Conservation (phyloP, 2,797 vertebrate species). For the Odontamblyopus rebecca region DNA sequence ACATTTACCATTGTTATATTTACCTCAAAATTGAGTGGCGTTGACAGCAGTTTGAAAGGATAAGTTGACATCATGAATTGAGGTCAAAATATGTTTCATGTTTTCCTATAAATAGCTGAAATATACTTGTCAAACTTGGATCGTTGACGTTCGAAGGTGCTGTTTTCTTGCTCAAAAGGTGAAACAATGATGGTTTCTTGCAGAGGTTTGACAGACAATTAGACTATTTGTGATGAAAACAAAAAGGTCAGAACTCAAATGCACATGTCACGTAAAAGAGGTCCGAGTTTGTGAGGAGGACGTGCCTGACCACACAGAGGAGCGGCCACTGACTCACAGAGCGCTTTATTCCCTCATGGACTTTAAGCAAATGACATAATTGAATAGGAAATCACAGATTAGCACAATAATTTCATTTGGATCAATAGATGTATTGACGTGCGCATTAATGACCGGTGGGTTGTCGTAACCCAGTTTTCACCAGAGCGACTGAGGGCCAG, state of each 20-base stretch:
- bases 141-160: background rate
- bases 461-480: constrained; percentile 56
- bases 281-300: constrained; percentile 35
- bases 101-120: background rate
- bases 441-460: constrained; percentile 40
- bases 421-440: constrained; percentile 71
- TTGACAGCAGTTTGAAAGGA: background rate
- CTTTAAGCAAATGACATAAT: constrained; percentile 62
- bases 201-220: background rate
- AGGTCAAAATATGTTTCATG: background rate
- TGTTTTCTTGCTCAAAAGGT: background rate
- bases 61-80: background rate
- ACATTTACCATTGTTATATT: background rate
- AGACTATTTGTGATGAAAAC: constrained; percentile 30
- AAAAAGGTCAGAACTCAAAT: constrained; percentile 30
- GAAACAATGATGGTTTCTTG: background rate
- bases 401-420: constrained; percentile 58
- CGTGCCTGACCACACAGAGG: constrained; percentile 6
- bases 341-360: constrained; percentile 35
- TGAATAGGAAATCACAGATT: constrained; percentile 71
- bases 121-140: background rate
- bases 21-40: background rate
- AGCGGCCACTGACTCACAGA: constrained; percentile 46
- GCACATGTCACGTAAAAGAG: background rate
- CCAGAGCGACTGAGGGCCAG: constrained; percentile 18